A percentile compares a stretch with the other conserved stretches of the same genome.
phyloP scores from a whole-genome alignment of 2,113 vertebrate species.

The Etheostoma spectabile region DNA sequence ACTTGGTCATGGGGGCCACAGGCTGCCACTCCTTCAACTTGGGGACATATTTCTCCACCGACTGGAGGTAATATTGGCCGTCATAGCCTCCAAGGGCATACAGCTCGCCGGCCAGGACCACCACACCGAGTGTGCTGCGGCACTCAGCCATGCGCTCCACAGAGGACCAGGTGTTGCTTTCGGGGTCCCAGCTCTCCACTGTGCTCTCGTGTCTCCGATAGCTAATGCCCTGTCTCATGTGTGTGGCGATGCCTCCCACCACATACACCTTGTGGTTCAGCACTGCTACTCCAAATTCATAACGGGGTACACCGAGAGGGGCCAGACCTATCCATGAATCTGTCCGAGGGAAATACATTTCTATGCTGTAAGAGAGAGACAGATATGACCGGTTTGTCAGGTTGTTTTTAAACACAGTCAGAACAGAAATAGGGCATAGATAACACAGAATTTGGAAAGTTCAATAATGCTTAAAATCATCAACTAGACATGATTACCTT shows the following conservation, averaged over 20 bases:
- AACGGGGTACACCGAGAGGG: conserved; percentile 92
- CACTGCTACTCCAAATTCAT: conserved; percentile 95
- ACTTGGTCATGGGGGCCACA: conserved; percentile 96
- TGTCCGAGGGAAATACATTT: conserved; percentile 98
- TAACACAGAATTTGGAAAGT: background rate
- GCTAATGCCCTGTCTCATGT: conserved; percentile 93
- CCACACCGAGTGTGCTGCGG: conserved; percentile 93
- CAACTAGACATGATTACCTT: conserved; percentile 83
- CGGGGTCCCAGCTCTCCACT: conserved; percentile 97
- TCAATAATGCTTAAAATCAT: background rate
- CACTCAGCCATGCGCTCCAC: conserved; percentile 94
- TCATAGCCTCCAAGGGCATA: conserved; percentile 97
- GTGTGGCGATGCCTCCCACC: conserved; percentile 95
- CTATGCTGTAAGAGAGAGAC: conserved; percentile 86
- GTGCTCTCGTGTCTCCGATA: conserved; percentile 95
- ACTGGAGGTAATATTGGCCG: conserved; percentile 94
- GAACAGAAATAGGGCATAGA: background rate
- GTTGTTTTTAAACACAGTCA: background rate
- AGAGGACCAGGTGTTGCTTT: conserved; percentile 94
- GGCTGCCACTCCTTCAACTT: conserved; percentile 95
- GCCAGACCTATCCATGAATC: conserved; percentile 98
- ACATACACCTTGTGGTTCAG: conserved; percentile 97
- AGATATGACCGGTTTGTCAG: background rate
- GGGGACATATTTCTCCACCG: conserved; percentile 96
- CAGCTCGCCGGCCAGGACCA: conserved; percentile 93